phyloP scores from a whole-genome alignment of 1,140 invertebrate species.

The Vanessa tameamea region DNA sequence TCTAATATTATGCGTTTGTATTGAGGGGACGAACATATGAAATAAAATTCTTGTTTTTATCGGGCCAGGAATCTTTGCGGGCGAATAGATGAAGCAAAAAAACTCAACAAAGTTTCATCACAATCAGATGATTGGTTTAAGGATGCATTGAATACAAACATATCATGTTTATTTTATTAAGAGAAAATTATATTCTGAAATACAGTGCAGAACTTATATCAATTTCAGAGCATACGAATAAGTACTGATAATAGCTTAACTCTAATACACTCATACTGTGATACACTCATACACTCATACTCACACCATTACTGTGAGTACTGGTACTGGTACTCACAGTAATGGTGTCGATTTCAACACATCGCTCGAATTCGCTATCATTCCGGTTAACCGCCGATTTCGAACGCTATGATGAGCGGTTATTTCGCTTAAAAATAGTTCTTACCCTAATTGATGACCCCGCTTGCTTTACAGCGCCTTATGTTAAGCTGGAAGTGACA shows the following conservation, averaged over 20 bases:
- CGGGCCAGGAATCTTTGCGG: no score
- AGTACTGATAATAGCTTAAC: conserved; percentile 5
- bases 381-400: conserved; percentile 30
- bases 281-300: no score
- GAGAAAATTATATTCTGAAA: background rate
- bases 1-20: no score
- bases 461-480: conserved; percentile 10
- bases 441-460: conserved; percentile 45
- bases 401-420: conserved; percentile 27
- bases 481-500: conserved; percentile 1
- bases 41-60: no score
- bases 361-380: conserved; percentile 19
- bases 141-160: no score
- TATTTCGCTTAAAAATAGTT: conserved; percentile 41
- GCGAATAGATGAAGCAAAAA: no score
- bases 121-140: no score
- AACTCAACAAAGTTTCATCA: no score
- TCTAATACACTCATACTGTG: conserved; percentile 20
- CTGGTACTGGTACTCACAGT: background rate
- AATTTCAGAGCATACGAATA: background rate
- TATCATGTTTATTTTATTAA: no score
- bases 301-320: no score
- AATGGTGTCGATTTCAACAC: conserved; percentile 34
- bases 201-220: background rate
- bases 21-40: no score